Evolutionary conservation across 2,888 invertebrate species (phyloP).

Genomic region (Heliconius aoede): DNA sequence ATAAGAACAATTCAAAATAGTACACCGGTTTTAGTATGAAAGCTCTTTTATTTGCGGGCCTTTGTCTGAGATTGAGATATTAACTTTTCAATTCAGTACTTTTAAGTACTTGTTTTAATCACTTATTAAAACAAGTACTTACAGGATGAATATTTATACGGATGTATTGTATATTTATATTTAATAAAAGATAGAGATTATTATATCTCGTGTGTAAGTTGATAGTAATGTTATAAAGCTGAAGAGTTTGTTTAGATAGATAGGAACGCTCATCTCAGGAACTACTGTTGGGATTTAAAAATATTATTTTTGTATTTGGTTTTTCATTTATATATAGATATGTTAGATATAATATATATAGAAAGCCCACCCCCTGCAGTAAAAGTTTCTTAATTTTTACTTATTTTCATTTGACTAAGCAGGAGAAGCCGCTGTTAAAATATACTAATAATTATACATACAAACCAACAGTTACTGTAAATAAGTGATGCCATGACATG

Average conservation of each 20-base stretch:
- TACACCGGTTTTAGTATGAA: constrained; percentile 15
- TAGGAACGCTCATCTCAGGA: not conserved
- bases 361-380: no score
- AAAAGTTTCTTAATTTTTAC: not conserved
- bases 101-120: constrained; percentile 30
- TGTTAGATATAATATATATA: no score
- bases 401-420: not conserved
- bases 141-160: not conserved
- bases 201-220: not conserved
- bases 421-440: not conserved
- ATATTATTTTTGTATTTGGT: not conserved
- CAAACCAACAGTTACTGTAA: not conserved
- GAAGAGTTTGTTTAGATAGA: not conserved
- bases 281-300: not conserved
- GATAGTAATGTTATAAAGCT: not conserved
- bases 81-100: constrained; percentile 28
- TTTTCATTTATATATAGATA: not conserved
- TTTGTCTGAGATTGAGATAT: constrained; percentile 35
- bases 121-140: no score
- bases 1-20: constrained; percentile 28
- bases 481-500: not conserved
- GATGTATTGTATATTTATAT: not conserved
- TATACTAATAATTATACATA: not conserved
- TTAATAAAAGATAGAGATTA: not conserved
- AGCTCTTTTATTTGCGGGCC: constrained; percentile 31